These are phyloP conservation scores for Emydura subglobosa DNA, from an alignment of 2,113 vertebrate species.

Conservation along the genomic window DNA sequence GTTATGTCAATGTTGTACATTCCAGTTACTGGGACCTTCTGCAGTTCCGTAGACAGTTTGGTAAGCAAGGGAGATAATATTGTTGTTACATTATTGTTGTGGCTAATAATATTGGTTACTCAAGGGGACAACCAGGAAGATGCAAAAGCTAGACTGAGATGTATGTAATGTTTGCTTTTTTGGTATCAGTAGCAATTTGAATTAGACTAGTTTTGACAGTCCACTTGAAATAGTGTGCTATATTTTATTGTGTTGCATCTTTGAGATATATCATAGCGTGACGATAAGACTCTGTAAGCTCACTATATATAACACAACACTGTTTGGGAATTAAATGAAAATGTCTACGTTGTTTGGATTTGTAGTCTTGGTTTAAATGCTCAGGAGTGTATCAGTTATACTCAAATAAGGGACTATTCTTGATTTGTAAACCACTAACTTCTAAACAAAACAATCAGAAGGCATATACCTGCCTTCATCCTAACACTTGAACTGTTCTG, in stretches of 20 bases:
- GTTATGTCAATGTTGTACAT: rapidly evolving
- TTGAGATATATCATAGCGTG: not conserved
- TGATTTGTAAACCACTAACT: not conserved
- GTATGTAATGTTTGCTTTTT: not conserved
- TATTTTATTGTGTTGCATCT: not conserved
- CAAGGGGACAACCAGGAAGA: not conserved
- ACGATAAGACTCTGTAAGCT: not conserved
- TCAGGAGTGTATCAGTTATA: not conserved
- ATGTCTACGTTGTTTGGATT: not conserved
- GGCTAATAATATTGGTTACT: not conserved
- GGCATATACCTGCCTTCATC: not conserved
- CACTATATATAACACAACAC: not conserved
- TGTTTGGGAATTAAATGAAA: not conserved
- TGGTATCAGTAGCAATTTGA: not conserved
- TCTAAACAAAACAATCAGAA: not conserved
- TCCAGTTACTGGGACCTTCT: not conserved
- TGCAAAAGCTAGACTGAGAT: not conserved
- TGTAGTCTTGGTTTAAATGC: not conserved
- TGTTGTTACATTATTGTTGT: not conserved
- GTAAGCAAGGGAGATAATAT: not conserved
- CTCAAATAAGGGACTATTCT: not conserved
- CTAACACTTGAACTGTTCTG: not conserved
- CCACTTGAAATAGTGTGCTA: not conserved
- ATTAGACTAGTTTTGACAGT: not conserved
- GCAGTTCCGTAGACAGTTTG: not conserved